Evolutionary conservation across 2,797 vertebrate genomes (phyloP).

Genomic region (Natrix natrix): DNA sequence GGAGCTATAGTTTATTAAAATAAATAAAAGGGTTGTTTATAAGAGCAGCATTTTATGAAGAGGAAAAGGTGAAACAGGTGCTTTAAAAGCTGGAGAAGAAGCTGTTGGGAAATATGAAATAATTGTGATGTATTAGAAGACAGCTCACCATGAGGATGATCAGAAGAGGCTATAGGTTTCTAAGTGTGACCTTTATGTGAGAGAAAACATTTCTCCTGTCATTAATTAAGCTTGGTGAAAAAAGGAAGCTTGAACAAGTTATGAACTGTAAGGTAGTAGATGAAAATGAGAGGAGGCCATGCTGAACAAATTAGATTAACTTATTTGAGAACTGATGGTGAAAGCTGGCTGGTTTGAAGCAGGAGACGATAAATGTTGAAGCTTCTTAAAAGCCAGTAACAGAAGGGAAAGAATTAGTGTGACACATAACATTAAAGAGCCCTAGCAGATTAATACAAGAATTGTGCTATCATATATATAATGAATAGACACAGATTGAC

Average conservation of each 20-base stretch:
- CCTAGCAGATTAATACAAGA: constrained; percentile 8
- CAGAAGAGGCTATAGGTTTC: constrained; percentile 3
- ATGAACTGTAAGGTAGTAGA: not conserved
- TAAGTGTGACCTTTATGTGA: not conserved
- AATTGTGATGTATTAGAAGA: not conserved
- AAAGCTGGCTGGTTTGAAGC: constrained; percentile 20
- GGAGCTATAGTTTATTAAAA: not conserved
- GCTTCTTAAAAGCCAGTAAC: constrained; percentile 15
- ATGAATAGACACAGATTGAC: not conserved
- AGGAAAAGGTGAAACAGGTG: not conserved
- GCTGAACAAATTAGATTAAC: constrained; percentile 20
- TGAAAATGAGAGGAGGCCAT: constrained; percentile 1
- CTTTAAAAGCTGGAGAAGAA: constrained; percentile 7
- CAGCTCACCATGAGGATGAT: not conserved
- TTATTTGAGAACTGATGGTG: constrained; percentile 4
- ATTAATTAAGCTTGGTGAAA: constrained; percentile 10
- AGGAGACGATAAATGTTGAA: constrained; percentile 17
- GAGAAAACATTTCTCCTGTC: not conserved
- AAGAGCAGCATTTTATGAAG: not conserved
- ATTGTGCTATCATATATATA: not conserved
- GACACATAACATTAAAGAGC: not conserved
- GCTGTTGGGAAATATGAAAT: not conserved
- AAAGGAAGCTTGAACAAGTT: constrained; percentile 5
- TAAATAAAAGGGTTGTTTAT: not conserved
- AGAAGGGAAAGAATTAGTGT: constrained; percentile 17